phyloP scores from a whole-genome alignment of 2,113 vertebrate genomes.

The Irena cyanogastra region DNA sequence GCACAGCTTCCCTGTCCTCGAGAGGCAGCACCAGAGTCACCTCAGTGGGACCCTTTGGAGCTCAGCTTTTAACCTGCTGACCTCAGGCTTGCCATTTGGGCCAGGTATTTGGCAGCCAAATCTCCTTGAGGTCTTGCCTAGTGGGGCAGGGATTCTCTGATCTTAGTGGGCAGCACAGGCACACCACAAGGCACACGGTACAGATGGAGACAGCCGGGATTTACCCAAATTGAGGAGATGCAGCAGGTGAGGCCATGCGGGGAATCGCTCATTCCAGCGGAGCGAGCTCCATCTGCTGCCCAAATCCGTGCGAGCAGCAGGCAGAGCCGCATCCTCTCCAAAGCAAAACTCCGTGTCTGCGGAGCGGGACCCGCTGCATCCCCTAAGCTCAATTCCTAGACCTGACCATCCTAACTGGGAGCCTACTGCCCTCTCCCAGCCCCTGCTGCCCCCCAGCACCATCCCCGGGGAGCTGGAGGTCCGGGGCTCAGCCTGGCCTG shows the following conservation, averaged over 20 bases:
- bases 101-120: background rate
- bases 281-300: constrained; percentile 59
- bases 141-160: background rate
- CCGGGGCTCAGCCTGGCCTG: background rate
- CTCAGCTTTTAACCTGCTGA: background rate
- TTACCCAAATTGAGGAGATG: background rate
- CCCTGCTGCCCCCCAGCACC: background rate
- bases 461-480: rapidly evolving
- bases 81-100: background rate
- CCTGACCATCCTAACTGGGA: background rate
- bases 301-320: background rate
- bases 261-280: background rate
- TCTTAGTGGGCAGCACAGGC: background rate
- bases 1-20: background rate
- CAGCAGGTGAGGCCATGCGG: background rate
- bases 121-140: background rate
- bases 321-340: background rate
- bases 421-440: background rate
- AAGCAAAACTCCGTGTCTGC: rapidly evolving
- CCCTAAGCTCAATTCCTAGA: rapidly evolving
- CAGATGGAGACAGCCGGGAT: rapidly evolving
- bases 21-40: background rate
- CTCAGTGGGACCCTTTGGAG: background rate
- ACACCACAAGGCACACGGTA: rapidly evolving
- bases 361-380: background rate